Conservation (phyloP, 2,797 vertebrate species). For the Enteromius anoplus region DNA sequence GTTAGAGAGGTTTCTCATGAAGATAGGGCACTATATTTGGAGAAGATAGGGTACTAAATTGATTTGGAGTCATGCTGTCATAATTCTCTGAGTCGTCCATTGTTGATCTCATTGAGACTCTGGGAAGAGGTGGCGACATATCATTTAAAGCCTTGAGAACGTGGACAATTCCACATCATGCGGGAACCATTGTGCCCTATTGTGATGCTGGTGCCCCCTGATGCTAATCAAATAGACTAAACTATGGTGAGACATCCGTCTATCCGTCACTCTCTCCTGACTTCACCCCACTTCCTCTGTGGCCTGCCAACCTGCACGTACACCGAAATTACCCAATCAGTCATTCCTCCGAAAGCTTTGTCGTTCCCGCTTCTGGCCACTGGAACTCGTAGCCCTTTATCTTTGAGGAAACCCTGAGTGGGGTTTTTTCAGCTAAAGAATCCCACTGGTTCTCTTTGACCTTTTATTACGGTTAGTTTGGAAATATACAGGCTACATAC, state of each 20-base stretch:
- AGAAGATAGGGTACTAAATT: conserved; percentile 34
- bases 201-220: conserved; percentile 37
- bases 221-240: conserved; percentile 58
- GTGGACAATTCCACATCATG: conserved; percentile 37
- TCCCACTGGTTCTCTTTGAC: not conserved
- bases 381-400: not conserved
- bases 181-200: conserved; percentile 56
- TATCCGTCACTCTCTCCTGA: conserved; percentile 27
- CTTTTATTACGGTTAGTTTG: not conserved
- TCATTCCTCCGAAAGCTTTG: conserved; percentile 5
- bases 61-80: conserved; percentile 6
- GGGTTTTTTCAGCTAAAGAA: conserved; percentile 4
- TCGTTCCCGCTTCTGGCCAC: conserved; percentile 25
- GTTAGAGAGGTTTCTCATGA: not conserved
- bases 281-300: conserved; percentile 28
- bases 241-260: conserved; percentile 40
- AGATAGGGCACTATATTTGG: conserved; percentile 23
- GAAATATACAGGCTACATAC: not conserved
- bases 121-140: conserved; percentile 47
- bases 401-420: not conserved
- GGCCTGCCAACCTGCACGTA: conserved; percentile 34
- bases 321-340: conserved; percentile 2
- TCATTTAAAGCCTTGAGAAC: conserved; percentile 41
- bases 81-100: conserved; percentile 31
- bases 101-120: conserved; percentile 30